Evolutionary conservation across 1,140 invertebrate genomes (phyloP), one percentile per base, ranked within the genome.

Genomic region (Tetramorium parvispinum): DNA sequence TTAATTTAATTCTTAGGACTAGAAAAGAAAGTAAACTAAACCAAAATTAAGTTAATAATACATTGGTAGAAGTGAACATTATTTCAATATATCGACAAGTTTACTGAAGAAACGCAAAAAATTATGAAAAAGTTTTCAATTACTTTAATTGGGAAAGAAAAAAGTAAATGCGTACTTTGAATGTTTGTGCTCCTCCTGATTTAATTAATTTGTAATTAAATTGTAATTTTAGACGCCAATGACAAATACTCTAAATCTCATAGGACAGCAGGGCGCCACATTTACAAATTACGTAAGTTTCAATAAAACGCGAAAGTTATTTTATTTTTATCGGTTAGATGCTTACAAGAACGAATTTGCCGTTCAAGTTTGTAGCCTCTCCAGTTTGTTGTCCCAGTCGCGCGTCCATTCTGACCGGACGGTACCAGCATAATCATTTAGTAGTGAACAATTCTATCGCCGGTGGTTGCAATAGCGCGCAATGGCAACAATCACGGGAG

Each of bases 331-430:
- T 27, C 1, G 32, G 3, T 32, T 21, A 21, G 24, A 37, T 27
- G n/a, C 70, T 53, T 65, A 77, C 32, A 55, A 65, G 81, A 59
- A 5, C 11, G 3, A 8, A 6, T 16, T n/a, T 8, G 32, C 11
- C 8, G 73, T 87, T 66, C 90, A 98, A 32, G 97, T 98, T 97
- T 94, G 97, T 96, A 2, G 97, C 97, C 61, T 97, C 97, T 0
- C 98, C 98, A 11, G 96, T 98, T 57, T 98, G 98, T 93, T 98
- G 98, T 92, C 98, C 98, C 18, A 98, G 98, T 93, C 96, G 98
- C 65, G 97, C 98, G 11, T 97, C 98, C 51, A 96, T 99, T 59
- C 95, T 99, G 18, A 98, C 98, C 0, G 98, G 98, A 43, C 95
- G 96, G 85, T 98, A 98, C 94, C 96, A 97, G 0, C 98, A 99